Percentiles rank a stretch among this genome's conserved stretches.
phyloP scores from a whole-genome alignment of 1,140 invertebrate species.

The Metopolophium dirhodum region DNA sequence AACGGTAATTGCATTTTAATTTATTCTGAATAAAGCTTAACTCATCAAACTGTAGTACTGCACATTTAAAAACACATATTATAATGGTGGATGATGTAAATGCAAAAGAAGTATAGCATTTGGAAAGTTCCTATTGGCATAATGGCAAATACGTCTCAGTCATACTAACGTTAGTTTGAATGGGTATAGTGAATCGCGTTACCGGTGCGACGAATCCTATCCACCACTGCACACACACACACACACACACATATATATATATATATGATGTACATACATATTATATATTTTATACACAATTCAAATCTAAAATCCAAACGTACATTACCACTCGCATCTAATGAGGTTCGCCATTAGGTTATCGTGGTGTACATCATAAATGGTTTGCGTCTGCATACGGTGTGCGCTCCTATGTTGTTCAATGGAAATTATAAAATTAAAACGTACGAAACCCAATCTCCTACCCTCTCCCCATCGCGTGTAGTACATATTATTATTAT shows the following conservation, averaged over 20 bases:
- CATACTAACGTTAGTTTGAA: not conserved
- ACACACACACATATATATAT: no score
- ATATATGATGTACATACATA: no score
- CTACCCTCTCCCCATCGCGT: not conserved
- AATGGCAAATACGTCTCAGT: not conserved
- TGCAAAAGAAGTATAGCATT: not conserved
- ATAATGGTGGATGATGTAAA: not conserved
- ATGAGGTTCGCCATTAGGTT: slow-evolving; percentile 17
- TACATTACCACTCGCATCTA: not conserved
- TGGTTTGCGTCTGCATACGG: not conserved
- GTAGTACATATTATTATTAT: not conserved
- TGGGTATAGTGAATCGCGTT: not conserved
- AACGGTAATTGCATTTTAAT: not conserved
- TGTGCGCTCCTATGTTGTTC: not conserved
- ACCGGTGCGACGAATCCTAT: not conserved
- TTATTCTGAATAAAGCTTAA: not conserved
- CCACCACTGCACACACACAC: not conserved
- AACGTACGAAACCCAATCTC: not conserved
- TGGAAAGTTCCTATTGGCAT: not conserved
- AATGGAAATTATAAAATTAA: not conserved
- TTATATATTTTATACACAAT: not conserved
- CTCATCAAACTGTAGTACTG: not conserved
- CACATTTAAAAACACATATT: not conserved
- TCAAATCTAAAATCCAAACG: not conserved
- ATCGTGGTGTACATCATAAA: not conserved